Evolutionary conservation across 2,113 vertebrate species (phyloP).

Genomic region (Alaudala cheleensis): DNA sequence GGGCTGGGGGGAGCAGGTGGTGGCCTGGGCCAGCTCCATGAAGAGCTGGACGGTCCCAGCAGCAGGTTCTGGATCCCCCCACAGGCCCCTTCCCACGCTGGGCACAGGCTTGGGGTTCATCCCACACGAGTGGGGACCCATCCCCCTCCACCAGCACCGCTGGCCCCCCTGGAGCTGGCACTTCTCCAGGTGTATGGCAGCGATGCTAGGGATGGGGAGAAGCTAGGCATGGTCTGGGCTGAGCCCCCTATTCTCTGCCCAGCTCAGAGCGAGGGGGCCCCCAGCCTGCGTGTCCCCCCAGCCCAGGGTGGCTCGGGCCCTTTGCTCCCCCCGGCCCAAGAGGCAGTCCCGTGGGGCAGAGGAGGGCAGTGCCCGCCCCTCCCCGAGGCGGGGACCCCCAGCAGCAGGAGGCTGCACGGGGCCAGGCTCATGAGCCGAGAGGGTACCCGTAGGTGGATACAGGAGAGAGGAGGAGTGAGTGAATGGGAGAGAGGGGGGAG

Average conservation of each 20-base stretch:
- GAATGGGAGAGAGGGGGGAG: constrained; percentile 49
- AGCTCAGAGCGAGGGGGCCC: neutral
- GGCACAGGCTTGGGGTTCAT: neutral
- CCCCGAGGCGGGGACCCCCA: neutral
- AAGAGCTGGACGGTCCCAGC: constrained; percentile 31
- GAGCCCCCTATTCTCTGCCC: neutral
- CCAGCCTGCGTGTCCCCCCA: neutral
- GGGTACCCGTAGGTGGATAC: constrained; percentile 75
- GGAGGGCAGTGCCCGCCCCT: neutral
- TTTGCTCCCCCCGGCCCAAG: neutral
- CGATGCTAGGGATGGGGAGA: neutral
- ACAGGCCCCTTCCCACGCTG: neutral
- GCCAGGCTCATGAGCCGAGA: constrained; percentile 55
- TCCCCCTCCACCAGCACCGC: neutral
- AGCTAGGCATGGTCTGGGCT: neutral
- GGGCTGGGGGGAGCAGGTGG: constrained; percentile 20
- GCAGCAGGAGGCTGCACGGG: constrained; percentile 33
- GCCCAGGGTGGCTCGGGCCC: neutral
- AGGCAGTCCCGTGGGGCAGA: constrained; percentile 8
- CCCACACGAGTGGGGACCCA: neutral
- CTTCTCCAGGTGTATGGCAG: neutral
- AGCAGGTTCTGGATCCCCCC: constrained; percentile 32
- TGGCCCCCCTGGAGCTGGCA: neutral
- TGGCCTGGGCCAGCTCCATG: neutral
- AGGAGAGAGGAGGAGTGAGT: constrained; percentile 66